phyloP scores from a whole-genome alignment of 2,888 invertebrate genomes.

The Drosophila mercatorum region DNA sequence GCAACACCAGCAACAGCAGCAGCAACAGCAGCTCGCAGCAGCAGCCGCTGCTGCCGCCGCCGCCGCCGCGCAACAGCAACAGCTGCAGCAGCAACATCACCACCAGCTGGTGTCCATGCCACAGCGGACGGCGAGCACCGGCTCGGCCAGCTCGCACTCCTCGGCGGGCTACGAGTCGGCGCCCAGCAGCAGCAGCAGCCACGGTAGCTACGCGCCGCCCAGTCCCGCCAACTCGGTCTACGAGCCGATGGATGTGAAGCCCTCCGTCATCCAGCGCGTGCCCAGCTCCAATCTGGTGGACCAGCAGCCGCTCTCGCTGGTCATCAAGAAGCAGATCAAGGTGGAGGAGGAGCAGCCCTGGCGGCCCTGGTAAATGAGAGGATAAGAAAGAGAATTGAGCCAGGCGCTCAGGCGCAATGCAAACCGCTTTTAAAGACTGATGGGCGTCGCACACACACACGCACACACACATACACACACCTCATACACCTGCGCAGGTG shows the following conservation, averaged over 20 bases:
- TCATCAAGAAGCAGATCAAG: conserved; percentile 88
- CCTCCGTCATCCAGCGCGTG: conserved; percentile 86
- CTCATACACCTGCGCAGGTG: conserved; percentile 50
- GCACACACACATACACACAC: conserved; percentile 43
- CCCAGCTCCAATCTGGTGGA: conserved; percentile 68
- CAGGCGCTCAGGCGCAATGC: conserved; percentile 27
- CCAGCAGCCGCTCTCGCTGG: conserved; percentile 88
- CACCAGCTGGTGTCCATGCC: conserved; percentile 91
- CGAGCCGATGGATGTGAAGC: conserved; percentile 85
- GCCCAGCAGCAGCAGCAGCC: conserved; percentile 83
- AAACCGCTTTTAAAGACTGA: conserved; percentile 71
- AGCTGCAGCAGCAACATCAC: conserved; percentile 85
- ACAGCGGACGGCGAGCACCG: conserved; percentile 90
- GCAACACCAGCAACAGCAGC: conserved; percentile 85
- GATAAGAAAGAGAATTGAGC: conserved; percentile 32
- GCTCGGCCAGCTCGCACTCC: conserved; percentile 88
- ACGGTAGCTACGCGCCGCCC: conserved; percentile 86
- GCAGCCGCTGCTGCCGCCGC: conserved; percentile 83
- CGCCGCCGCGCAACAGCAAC: conserved; percentile 81
- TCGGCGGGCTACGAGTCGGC: conserved; percentile 85
- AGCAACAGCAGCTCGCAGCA: conserved; percentile 85
- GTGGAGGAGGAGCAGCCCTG: conserved; percentile 90
- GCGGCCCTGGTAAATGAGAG: conserved; percentile 89
- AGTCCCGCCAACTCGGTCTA: conserved; percentile 85
- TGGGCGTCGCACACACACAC: conserved; percentile 63